Evolutionary conservation across 2,113 vertebrate genomes (phyloP).

Genomic region (Silurus meridionalis): DNA sequence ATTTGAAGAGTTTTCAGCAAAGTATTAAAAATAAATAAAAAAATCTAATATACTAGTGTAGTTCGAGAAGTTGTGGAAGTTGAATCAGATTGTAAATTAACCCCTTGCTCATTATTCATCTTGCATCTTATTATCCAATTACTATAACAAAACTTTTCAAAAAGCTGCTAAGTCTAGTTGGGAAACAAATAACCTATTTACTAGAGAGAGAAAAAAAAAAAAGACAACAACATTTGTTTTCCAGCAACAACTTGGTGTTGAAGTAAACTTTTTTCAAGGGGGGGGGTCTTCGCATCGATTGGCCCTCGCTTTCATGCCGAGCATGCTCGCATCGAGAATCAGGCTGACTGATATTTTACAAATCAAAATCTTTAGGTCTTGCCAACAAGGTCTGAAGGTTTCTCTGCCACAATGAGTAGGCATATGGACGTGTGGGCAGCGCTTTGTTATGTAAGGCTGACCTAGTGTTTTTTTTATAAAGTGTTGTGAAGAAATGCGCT

Average conservation of each 20-base stretch:
- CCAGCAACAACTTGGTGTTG: not conserved
- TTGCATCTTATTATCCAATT: not conserved
- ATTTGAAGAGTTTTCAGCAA: constrained; percentile 37
- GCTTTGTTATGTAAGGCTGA: constrained; percentile 32
- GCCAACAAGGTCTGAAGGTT: constrained; percentile 18
- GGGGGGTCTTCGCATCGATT: not conserved
- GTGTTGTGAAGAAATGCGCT: not conserved
- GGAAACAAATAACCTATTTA: too few species aligned
- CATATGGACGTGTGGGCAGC: constrained; percentile 24
- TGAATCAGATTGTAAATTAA: not conserved
- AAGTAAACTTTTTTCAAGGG: not conserved
- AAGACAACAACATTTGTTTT: not conserved
- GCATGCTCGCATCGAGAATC: not conserved
- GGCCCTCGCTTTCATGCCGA: not conserved
- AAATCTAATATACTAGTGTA: not conserved
- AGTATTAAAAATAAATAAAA: constrained; percentile 18
- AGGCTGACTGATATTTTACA: not conserved
- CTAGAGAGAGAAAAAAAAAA: too few species aligned
- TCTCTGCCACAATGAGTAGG: constrained; percentile 6
- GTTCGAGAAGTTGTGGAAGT: not conserved
- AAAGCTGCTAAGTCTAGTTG: not conserved
- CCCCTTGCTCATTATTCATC: not conserved
- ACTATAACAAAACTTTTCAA: not conserved
- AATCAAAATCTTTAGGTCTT: constrained; percentile 28
- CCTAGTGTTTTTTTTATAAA: constrained; percentile 30